Evolutionary conservation across 1,140 invertebrate genomes (phyloP), one percentile per base, ranked within the genome.

Genomic region (Camponotus pennsylvanicus): DNA sequence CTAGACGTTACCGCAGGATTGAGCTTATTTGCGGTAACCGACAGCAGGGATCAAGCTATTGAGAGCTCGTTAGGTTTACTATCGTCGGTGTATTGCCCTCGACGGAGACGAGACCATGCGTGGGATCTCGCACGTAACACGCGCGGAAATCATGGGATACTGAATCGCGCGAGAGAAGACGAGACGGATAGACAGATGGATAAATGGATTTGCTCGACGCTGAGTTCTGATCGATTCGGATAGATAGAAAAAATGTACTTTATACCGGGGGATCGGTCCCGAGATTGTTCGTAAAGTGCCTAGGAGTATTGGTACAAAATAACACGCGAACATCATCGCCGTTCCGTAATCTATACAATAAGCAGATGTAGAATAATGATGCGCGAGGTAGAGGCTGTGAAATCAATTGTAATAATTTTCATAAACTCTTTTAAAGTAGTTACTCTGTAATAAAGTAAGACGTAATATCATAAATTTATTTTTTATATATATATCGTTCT

Each of bases 71-170:
- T 83, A 83, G 69, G 69, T 61, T 83, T 57, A 59, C 67, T 21
- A 40, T 34, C 37, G 49, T 59, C 55, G 55, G 55, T 59, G 59
- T 73, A 73, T 73, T 83, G 55, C 69, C 79, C 69, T 75, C 79
- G 55, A 83, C 79, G 79, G 69, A 21, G 37, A 71, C 78, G 66
- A 55, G 77, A 61, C 79, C 57, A 40, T 55, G 79, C 79, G 79
- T 83, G 79, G 79, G 79, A 83, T 83, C 79, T 45, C 55, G 82
- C 45, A 85, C 71, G 82, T 64, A 85, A 63, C 75, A 78, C 82
- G 82, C 71, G 21, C 55, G 55, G 69, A 83, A 73, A 83, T 80
- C 77, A 70, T 40, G 59, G 75, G 75, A 79, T 78, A 45, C 40
- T 5, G 75, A 78, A 37, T 61, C 37, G 76, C 37, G 34, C 70